Base-by-base conservation (phyloP, 92 coral and sea anemone species). In the Porites divaricata region DNA sequence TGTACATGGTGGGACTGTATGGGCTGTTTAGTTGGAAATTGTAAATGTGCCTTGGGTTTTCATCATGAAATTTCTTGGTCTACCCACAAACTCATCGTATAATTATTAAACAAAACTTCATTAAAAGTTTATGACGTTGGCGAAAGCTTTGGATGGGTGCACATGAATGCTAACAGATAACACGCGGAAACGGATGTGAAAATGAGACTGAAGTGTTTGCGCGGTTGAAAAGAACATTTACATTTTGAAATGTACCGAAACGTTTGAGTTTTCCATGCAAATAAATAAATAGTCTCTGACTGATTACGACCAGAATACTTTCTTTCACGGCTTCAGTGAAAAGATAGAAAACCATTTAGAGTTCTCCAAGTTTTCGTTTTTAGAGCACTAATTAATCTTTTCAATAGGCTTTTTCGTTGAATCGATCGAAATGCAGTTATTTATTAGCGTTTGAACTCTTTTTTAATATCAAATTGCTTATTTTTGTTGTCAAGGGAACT, bases 401-500 rank as follows among this genome's bases (percentile, higher is more conserved):
- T 1, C 58, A 53, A 9, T 53, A 53, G 58, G 16, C 19, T 61
- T 7, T 61, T 61, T 61, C 65, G 59, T 54, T 9, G 4, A 54
- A 15, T 61, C n/a, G 17, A 16, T 21, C 65, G 20, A 61, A 19
- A 16, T 7, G 65, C 19, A 3, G 65, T 21, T 61, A 61, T 61
- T 61, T 61, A 61, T 61, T 8, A n/a, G 65, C n/a, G 17, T 61
- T 21, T 15, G 22, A n/a, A 61, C 23, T 16, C 65, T 6, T 48
- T 16, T 50, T 22, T 52, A 65, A 78, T 78, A 78, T 78, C 74
- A 3, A 8, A 25, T 51, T 69, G 77, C 65, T 80, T 80, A 62
- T 70, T 79, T 79, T 53, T 16, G 85, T 80, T 70, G 67, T 53
- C 56, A 68, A 68, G 85, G 85, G 45, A 54, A 80, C 85, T 54